phyloP scores from a whole-genome alignment of 2,888 invertebrate species.

The Ferrisia virgata region DNA sequence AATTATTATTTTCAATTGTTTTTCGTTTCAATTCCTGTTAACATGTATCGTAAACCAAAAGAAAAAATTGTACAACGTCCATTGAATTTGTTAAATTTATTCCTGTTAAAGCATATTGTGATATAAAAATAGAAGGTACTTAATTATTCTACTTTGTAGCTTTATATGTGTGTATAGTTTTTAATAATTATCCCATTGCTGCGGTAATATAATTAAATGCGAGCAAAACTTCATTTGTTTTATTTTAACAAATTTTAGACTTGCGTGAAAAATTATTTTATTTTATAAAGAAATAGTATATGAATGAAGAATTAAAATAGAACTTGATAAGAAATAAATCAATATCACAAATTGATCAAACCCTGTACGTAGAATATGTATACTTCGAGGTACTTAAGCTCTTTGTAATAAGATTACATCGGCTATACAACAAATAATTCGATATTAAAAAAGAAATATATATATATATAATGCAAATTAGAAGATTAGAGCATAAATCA shows the following conservation, averaged over 20 bases:
- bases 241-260: too few species aligned
- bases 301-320: not conserved
- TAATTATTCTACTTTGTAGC: conserved; percentile 40
- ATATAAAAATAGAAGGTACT: conserved; percentile 43
- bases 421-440: not conserved
- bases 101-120: conserved; percentile 40
- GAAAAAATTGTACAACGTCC: conserved; percentile 11
- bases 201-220: not conserved
- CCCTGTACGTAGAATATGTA: conserved; percentile 11
- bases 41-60: not conserved
- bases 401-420: not conserved
- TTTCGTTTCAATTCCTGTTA: not conserved
- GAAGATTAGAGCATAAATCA: not conserved
- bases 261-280: not conserved
- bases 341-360: conserved; percentile 25
- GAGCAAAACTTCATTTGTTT: not conserved
- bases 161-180: conserved; percentile 12
- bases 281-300: not conserved
- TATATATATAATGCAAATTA: not conserved
- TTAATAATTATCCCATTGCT: not conserved
- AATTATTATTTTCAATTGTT: not conserved
- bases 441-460: not conserved
- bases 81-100: not conserved
- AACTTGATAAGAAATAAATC: not conserved
- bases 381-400: not conserved